phyloP scores from a whole-genome alignment of 2,797 vertebrate genomes.

The Melanogrammus aeglefinus region DNA sequence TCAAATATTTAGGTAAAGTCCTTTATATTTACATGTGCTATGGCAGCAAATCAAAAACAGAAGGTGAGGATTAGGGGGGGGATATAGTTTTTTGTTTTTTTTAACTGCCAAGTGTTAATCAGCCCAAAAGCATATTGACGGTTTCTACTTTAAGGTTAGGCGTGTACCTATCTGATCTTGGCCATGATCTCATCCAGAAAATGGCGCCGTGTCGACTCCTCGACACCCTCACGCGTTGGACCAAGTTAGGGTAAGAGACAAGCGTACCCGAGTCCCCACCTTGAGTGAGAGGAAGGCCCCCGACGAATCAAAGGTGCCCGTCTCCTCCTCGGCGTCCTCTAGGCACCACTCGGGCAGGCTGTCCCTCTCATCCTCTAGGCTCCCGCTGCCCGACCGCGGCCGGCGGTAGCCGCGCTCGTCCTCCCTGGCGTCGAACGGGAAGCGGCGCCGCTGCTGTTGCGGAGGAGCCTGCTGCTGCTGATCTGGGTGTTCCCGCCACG shows the following conservation, averaged over 20 bases:
- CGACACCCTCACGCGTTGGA: no score
- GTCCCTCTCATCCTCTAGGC: slow-evolving; percentile 93
- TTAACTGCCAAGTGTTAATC: no score
- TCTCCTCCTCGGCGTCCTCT: slow-evolving; percentile 96
- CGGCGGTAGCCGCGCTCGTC: slow-evolving; percentile 90
- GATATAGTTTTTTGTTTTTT: no score
- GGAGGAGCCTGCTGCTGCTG: slow-evolving; percentile 78
- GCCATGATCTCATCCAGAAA: neutral
- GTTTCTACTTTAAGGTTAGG: neutral
- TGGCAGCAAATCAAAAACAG: no score
- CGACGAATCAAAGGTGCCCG: slow-evolving; percentile 98
- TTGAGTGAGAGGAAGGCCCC: slow-evolving; percentile 96
- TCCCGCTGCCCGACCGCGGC: slow-evolving; percentile 88
- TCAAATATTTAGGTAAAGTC: no score
- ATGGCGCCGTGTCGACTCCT: no score
- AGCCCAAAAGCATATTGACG: no score
- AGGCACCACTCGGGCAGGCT: slow-evolving; percentile 97
- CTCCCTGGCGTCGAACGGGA: slow-evolving; percentile 94
- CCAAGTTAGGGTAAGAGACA: no score
- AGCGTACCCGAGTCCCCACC: slow-evolving; percentile 56
- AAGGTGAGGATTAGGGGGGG: no score
- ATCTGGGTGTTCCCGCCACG: slow-evolving; percentile 93
- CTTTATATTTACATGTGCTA: no score
- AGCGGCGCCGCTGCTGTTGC: slow-evolving; percentile 77
- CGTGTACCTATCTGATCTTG: neutral